Evolutionary conservation across 2,113 vertebrate species (phyloP).

Genomic region (Eira barbara): DNA sequence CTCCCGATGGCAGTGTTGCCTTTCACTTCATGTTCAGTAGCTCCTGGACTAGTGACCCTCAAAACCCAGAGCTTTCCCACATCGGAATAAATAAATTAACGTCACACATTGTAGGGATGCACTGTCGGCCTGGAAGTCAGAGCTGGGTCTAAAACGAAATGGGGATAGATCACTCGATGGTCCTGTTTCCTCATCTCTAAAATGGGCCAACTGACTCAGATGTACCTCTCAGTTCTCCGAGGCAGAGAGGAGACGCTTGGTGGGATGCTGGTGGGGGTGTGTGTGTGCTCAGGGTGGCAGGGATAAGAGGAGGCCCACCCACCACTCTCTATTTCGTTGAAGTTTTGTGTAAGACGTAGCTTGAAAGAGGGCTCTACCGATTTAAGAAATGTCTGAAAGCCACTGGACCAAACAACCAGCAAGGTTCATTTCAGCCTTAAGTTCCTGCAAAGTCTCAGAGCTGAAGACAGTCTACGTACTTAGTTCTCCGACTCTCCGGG

Average conservation of each 20-base stretch:
- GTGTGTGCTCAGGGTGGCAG: neutral
- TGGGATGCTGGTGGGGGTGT: neutral
- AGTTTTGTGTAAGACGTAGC: neutral
- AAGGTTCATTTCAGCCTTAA: neutral
- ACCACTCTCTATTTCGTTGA: neutral
- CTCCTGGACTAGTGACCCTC: neutral
- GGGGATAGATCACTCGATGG: too few species aligned
- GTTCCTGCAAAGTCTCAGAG: neutral
- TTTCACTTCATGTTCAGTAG: neutral
- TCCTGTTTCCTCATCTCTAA: neutral
- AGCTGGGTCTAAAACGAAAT: neutral
- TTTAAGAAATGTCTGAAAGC: neutral
- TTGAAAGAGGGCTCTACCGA: neutral
- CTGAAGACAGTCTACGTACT: neutral
- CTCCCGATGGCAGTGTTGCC: fast-evolving
- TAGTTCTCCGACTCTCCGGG: too few species aligned
- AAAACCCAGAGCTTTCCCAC: neutral
- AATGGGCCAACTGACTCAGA: neutral
- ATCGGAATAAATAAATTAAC: neutral
- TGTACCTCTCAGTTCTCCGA: neutral
- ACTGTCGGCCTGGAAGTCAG: neutral
- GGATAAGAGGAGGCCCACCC: neutral
- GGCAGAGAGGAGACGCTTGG: neutral
- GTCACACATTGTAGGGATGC: fast-evolving
- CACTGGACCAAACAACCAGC: neutral